A percentile compares a stretch with the other conserved stretches of the same genome.
phyloP scores from a whole-genome alignment of 2,888 invertebrate species.

The Zaprionus lineosus region DNA sequence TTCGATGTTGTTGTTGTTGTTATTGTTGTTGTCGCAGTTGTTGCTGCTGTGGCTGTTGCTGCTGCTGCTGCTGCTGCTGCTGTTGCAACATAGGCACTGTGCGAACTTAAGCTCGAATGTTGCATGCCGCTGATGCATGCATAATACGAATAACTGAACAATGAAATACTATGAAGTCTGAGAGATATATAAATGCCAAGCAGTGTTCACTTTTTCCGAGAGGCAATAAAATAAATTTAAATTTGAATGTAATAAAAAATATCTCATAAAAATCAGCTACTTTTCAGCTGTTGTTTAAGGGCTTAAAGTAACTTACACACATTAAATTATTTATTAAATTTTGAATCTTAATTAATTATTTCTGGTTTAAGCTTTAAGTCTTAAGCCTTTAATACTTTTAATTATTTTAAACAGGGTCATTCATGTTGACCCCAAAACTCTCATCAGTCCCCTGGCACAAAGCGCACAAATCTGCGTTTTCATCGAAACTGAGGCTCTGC shows the following conservation, averaged over 20 bases:
- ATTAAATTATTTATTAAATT: too few relatives aligned
- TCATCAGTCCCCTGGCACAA: too few relatives aligned
- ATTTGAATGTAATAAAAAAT: not conserved
- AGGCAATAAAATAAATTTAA: conserved; percentile 6
- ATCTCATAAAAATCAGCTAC: too few relatives aligned
- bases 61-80: conserved; percentile 14
- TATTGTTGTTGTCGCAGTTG: conserved; percentile 1
- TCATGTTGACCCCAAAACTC: too few relatives aligned
- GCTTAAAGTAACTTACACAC: too few relatives aligned
- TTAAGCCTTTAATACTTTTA: not conserved
- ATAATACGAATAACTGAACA: conserved; percentile 57
- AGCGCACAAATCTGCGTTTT: conserved; percentile 5
- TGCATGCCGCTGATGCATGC: conserved; percentile 63
- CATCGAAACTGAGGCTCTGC: too few relatives aligned
- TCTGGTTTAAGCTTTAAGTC: too few relatives aligned
- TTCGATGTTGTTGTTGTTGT: conserved; percentile 19
- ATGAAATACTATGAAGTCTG: conserved; percentile 14
- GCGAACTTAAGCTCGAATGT: conserved; percentile 52
- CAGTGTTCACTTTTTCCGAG: too few relatives aligned
- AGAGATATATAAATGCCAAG: conserved; percentile 2
- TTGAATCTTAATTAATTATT: too few relatives aligned
- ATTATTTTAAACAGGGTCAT: too few relatives aligned
- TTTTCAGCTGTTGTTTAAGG: too few relatives aligned
- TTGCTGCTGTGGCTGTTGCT: conserved; percentile 16
- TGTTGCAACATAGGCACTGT: conserved; percentile 20